Base-by-base conservation (phyloP, 2,888 invertebrate genomes). In the Ophioninae sp. region DNA sequence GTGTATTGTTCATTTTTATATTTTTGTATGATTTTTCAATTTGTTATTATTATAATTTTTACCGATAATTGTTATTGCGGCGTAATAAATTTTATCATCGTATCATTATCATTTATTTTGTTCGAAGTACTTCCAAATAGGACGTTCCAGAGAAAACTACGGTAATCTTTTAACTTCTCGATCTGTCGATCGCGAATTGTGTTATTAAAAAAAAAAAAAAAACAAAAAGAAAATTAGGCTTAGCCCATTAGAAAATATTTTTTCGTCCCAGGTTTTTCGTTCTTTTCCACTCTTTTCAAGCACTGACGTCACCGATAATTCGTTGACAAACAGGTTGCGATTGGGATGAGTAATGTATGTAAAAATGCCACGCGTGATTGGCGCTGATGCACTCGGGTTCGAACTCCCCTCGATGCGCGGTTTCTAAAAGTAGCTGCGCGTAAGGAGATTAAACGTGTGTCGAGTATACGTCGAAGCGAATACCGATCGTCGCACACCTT, bases 371-470 rank as follows among this genome's bases (percentile, higher is more conserved):
- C 62, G 41, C 37, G 44, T 57, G 20, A 56, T 67, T 39, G 68
- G 37, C 41, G 62, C 30, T 80, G 62, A 73, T 75, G 79, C 65
- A 69, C 78, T 21, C 56, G 67, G 39, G 64, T 59, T 78, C 68
- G 64, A 73, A 67, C 56, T 61, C 64, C 62, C 30, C 73, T 69
- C 68, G 41, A 56, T 41, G 57, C 13, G 59, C 65, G 65, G 64
- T 79, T 61, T 70, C 81, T 83, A 81, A 83, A 83, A 83, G 80
- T 81, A 78, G 74, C 80, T 20, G 10, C 74, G 64, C 39, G 56
- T 81, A 70, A 81, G 67, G 75, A 61, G 80, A 83, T 83, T 70
- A 83, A 78, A 44, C 50, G 62, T 78, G 37, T n/a, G 74, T 21
- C 74, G 77, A 78, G 61, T 76, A 78, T 69, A 61, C 23, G 56